Evolutionary conservation across 2,113 vertebrate species (phyloP), one percentile per base, ranked within the genome.

Genomic region (Aegotheles bennettii): DNA sequence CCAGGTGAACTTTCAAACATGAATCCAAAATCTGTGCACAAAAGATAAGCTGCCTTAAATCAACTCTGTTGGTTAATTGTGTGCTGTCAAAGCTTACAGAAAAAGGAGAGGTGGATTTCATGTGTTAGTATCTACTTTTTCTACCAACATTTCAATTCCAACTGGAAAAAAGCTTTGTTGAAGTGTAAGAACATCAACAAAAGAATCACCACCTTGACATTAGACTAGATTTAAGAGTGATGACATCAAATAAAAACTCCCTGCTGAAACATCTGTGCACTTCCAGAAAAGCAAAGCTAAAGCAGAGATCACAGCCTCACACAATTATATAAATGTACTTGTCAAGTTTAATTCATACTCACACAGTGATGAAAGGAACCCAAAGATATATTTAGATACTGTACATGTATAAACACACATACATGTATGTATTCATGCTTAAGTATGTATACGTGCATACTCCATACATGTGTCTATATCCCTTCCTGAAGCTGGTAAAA

Each of bases 1-100:
- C 99, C 99, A 0, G 99, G 99, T 31, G 99, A 99, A 94, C 99
- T 99, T 96, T 99, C 99, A 94, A 99, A 99, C 99, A 99, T 99
- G 98, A 99, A 99, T 83, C 99, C 99, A 59, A 99, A 99, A 95
- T 99, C 99, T 99, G 97, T 38, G 77, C 57, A 93, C 68, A 90
- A 47, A 97, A 95, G 56, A 96, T 16, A 95, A 94, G 33, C 4
- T 36, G 48, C 50, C 48, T 95, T 53, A n/a, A n/a, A 60, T 60
- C 71, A 83, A 78, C 60, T 48, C 33, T 15, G 18, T 21, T 60
- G 60, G 40, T 78, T 84, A 93, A 88, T 2, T 60, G 47, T 75
- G 56, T 8, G 14, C 48, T 82, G 33, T 64, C 67, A 90, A 86
- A 91, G 43, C 35, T 94, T 31, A 68, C 16, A 87, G 40, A 81